phyloP scores from a whole-genome alignment of 2,888 invertebrate species.

The Drosophila greeni region DNA sequence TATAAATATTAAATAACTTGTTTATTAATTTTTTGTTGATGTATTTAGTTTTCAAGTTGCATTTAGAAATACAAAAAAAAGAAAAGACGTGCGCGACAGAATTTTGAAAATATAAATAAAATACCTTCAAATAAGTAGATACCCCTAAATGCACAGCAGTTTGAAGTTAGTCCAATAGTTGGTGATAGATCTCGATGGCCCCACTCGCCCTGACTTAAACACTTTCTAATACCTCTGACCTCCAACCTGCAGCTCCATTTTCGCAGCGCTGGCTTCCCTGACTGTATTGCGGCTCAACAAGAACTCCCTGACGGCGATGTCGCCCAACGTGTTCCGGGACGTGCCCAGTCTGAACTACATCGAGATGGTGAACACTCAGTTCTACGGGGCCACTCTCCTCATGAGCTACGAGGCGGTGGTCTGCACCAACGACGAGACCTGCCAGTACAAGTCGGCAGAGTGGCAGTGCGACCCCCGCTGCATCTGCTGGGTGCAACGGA shows the following conservation, averaged over 20 bases:
- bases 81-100: no score
- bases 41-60: background rate
- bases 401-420: conserved; percentile 53
- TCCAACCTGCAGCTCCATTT: conserved; percentile 71
- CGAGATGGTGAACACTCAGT: conserved; percentile 80
- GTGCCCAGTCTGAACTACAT: conserved; percentile 80
- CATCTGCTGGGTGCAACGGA: conserved; percentile 79
- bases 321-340: conserved; percentile 80
- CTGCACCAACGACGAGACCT: conserved; percentile 75
- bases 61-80: background rate
- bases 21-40: background rate
- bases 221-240: conserved; percentile 10
- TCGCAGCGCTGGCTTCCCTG: conserved; percentile 78
- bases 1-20: background rate
- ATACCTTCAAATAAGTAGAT: background rate
- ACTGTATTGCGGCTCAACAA: conserved; percentile 79
- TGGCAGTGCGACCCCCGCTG: conserved; percentile 80
- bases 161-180: background rate
- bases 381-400: conserved; percentile 73
- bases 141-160: background rate
- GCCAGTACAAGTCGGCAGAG: conserved; percentile 79
- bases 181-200: background rate
- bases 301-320: conserved; percentile 79
- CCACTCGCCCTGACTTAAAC: background rate
- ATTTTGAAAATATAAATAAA: no score